Evolutionary conservation across 2,888 invertebrate genomes (phyloP).

Genomic region (Drosophila gaucha): DNA sequence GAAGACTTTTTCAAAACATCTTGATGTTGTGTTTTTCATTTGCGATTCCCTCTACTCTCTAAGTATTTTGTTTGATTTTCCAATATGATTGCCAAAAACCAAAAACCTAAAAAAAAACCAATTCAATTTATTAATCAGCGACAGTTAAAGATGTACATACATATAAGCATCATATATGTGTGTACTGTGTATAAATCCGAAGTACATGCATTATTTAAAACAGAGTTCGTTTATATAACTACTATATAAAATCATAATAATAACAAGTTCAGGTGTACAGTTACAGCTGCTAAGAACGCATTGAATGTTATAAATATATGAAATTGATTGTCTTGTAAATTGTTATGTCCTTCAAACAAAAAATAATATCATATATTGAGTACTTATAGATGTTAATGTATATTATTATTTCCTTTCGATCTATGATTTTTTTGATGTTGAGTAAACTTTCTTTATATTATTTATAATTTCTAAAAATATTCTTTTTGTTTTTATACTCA

Average conservation of each 20-base stretch:
- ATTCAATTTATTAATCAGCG: slow-evolving; percentile 49
- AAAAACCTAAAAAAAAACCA: slow-evolving; percentile 7
- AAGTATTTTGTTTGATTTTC: slow-evolving; percentile 44
- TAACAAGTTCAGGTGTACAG: slow-evolving; percentile 42
- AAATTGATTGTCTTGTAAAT: slow-evolving; percentile 76
- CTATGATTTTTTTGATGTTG: slow-evolving; percentile 28
- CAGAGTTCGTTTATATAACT: too few relatives aligned
- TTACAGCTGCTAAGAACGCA: slow-evolving; percentile 50
- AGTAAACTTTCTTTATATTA: neutral
- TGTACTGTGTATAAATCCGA: slow-evolving; percentile 16
- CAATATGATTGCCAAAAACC: slow-evolving; percentile 30
- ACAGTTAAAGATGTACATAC: slow-evolving; percentile 34
- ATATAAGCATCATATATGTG: slow-evolving; percentile 7
- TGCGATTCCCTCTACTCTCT: slow-evolving; percentile 58
- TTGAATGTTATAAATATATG: slow-evolving; percentile 61
- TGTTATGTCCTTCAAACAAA: slow-evolving; percentile 62
- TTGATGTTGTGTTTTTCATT: slow-evolving; percentile 83
- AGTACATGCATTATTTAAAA: too few relatives aligned
- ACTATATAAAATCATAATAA: slow-evolving; percentile 20
- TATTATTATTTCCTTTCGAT: neutral
- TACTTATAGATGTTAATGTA: slow-evolving; percentile 26
- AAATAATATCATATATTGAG: slow-evolving; percentile 35
- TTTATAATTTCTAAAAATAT: neutral
- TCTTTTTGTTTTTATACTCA: neutral
- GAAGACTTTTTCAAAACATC: slow-evolving; percentile 78